Base-by-base conservation (phyloP, 2,888 invertebrate genomes). In the Dexiosoma caninum region DNA sequence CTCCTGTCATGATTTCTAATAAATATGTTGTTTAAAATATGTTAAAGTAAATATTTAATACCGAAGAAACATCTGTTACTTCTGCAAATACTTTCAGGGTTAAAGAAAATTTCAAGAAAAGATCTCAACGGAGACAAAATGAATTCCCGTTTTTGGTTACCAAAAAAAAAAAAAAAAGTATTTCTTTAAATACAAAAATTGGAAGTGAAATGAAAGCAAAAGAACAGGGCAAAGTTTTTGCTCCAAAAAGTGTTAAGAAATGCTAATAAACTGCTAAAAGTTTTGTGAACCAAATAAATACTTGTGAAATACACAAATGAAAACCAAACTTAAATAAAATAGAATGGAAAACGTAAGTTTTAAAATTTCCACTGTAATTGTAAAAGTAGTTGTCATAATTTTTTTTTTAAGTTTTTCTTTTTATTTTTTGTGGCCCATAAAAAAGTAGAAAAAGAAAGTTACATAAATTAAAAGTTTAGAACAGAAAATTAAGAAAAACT, bases 241-340 rank as follows among this genome's bases (percentile, higher is more conserved):
- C 23, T 42, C 12, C 35, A 35, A 69, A 69, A 74, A 70, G 74
- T 74, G 74, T 64, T 74, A 74, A 75, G 69, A 74, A 74, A 79
- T 74, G 74, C 57, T 79, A 69, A 79, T 69, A 74, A 74, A 74
- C 78, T 67, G 66, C 35, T 40, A 55, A 76, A 80, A 76, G 71
- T 80, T 80, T 67, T 67, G 46, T 67, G 46, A 80, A 80, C 70
- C 75, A 75, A 71, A 75, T 80, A 75, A 80, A 75, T 75, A 67
- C 76, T 76, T 66, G 40, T 71, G 69, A 62, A 35, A 74, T 44
- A 37, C 35, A 62, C 44, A 57, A 53, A 44, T 6, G 37, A 46
- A 57, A 75, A 44, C 14, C 14, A 74, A 70, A 71, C 19, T 30
- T 27, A 35, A 64, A 37, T 19, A 27, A 40, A 59, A 46, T 69